Conservation (phyloP, 2,797 vertebrate genomes). For the Lagodon rhomboides region DNA sequence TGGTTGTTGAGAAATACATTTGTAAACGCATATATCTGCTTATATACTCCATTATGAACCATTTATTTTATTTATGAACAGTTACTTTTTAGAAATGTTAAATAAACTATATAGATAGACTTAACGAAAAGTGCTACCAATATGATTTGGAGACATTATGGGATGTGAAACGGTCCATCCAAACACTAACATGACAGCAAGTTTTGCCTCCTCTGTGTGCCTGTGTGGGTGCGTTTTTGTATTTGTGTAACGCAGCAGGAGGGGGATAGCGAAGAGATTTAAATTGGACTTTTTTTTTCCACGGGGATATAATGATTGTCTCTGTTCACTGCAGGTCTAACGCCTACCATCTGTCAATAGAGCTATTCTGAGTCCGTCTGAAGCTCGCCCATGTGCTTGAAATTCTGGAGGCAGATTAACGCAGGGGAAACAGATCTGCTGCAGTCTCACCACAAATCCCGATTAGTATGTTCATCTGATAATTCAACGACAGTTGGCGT, state of each 20-base stretch:
- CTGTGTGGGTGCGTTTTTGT: background rate
- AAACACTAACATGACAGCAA: slow-evolving; percentile 8
- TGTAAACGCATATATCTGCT: background rate
- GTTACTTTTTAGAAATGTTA: background rate
- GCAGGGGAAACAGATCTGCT: background rate
- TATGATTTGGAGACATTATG: slow-evolving; percentile 30
- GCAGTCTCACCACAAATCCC: slow-evolving; percentile 23
- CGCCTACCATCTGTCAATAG: slow-evolving; percentile 71
- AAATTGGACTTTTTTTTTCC: slow-evolving; percentile 60
- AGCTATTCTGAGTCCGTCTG: slow-evolving; percentile 60
- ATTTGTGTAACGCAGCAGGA: slow-evolving; percentile 48
- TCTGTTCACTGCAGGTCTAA: slow-evolving; percentile 63
- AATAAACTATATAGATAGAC: background rate
- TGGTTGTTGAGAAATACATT: background rate
- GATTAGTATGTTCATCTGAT: slow-evolving; percentile 26
- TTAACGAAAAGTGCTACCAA: background rate
- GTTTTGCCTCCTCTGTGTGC: slow-evolving; percentile 6
- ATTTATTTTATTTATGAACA: too few species aligned
- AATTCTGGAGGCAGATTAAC: slow-evolving; percentile 42
- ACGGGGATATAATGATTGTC: slow-evolving; percentile 60
- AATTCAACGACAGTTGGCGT: slow-evolving; percentile 29
- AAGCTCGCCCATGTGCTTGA: slow-evolving; percentile 44
- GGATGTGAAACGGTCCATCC: slow-evolving; percentile 28
- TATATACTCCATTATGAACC: background rate
- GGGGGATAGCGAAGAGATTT: slow-evolving; percentile 47